A percentile compares a stretch with the other conserved stretches of the same genome.
These are phyloP conservation scores for Dioctria rufipes DNA, from an alignment of 2,888 invertebrate genomes.

Conservation along the genomic window DNA sequence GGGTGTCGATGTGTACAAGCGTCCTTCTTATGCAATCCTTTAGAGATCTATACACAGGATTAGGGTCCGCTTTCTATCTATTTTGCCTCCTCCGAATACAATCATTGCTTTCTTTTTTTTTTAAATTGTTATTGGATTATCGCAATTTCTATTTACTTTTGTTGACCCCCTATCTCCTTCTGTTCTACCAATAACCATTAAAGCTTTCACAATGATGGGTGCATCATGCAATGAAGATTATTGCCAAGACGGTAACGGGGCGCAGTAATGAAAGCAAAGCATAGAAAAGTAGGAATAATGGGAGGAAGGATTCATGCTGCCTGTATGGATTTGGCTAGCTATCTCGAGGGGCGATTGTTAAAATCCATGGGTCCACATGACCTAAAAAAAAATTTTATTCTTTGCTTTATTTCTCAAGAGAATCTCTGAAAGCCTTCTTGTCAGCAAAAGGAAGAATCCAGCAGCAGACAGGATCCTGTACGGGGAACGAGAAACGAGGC, in stretches of 20 bases:
- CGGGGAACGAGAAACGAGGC: background rate
- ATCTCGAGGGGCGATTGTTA: conserved; percentile 7
- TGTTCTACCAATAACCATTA: background rate
- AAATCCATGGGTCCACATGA: conserved; percentile 24
- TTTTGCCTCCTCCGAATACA: background rate
- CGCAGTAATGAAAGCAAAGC: background rate
- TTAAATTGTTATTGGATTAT: background rate
- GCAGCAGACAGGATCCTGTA: background rate
- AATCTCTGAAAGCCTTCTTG: background rate
- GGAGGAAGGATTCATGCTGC: background rate
- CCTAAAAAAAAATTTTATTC: conserved; percentile 1
- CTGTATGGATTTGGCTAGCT: background rate
- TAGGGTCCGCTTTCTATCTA: background rate
- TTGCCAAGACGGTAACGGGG: conserved; percentile 2
- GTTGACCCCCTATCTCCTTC: background rate
- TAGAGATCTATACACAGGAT: background rate
- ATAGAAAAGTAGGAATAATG: conserved; percentile 14
- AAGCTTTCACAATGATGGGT: background rate
- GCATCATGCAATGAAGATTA: background rate
- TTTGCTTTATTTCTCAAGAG: background rate
- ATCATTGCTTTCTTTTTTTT: background rate
- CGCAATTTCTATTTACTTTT: conserved; percentile 1
- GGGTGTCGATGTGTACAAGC: background rate
- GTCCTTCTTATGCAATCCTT: background rate
- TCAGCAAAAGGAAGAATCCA: background rate